Evolutionary conservation across 2,113 vertebrate genomes (phyloP).

Genomic region (Pardalotus punctatus): DNA sequence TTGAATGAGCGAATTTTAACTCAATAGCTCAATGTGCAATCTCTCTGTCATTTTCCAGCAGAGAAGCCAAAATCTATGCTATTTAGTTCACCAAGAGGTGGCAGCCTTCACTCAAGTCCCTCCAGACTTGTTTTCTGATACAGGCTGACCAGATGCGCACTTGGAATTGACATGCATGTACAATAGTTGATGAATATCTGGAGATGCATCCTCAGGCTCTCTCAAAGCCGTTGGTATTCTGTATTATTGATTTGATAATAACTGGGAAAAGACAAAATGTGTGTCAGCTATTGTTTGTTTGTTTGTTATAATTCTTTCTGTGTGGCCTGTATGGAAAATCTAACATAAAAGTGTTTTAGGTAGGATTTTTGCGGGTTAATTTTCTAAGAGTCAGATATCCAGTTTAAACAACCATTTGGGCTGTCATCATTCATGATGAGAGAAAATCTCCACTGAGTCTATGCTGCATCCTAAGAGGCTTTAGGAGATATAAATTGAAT

Average conservation of each 20-base stretch:
- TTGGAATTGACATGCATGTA: not conserved
- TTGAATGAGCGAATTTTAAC: not conserved
- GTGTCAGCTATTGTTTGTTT: not conserved
- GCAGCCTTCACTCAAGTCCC: slow-evolving; percentile 5
- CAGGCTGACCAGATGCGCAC: not conserved
- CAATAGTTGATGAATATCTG: not conserved
- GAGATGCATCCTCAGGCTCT: not conserved
- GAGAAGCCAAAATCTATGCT: not conserved
- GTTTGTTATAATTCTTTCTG: not conserved
- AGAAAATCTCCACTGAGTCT: not conserved
- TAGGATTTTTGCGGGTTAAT: not conserved
- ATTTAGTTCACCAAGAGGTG: slow-evolving; percentile 24
- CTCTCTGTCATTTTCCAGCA: not conserved
- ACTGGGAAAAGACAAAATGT: not conserved
- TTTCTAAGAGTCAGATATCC: not conserved
- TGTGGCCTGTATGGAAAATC: not conserved
- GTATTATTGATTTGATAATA: not conserved
- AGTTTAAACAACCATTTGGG: not conserved
- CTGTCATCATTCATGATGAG: not conserved
- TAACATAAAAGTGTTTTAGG: not conserved
- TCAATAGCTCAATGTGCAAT: too few relatives aligned
- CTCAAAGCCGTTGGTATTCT: not conserved
- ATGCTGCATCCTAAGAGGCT: not conserved
- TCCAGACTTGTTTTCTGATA: not conserved
- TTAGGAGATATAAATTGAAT: not conserved